Conservation (phyloP, 2,888 invertebrate genomes). For the Machimus rusticus region DNA sequence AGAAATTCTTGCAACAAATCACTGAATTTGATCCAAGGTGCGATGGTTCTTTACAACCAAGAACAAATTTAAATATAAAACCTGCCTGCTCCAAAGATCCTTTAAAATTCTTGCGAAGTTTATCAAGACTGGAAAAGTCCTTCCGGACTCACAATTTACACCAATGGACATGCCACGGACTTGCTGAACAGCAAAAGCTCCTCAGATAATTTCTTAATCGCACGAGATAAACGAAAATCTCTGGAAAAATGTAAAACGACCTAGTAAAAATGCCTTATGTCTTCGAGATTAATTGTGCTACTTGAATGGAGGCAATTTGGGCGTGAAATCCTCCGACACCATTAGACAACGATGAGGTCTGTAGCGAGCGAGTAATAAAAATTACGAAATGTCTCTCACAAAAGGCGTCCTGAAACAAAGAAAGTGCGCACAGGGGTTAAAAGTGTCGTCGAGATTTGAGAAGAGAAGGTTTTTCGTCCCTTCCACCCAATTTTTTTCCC, state of each 20-base stretch:
- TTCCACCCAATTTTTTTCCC: not conserved
- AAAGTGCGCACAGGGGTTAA: conserved; percentile 1
- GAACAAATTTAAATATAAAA: not conserved
- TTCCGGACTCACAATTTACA: not conserved
- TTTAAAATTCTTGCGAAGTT: not conserved
- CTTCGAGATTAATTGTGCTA: not conserved
- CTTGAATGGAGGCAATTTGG: conserved; percentile 4
- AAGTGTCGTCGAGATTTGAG: not conserved
- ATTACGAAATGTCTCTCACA: conserved; percentile 21
- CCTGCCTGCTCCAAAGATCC: not conserved
- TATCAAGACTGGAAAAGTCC: not conserved
- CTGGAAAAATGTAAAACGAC: not conserved
- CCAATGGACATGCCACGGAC: not conserved
- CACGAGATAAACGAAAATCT: not conserved
- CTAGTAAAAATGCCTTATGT: not conserved
- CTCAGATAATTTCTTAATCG: not conserved
- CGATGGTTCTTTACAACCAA: not conserved
- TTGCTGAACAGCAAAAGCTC: not conserved
- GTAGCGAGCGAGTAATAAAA: conserved; percentile 4
- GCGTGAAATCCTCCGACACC: not conserved
- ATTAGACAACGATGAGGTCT: not conserved
- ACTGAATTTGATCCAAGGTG: not conserved
- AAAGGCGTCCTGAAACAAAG: not conserved
- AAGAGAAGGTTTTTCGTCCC: conserved; percentile 4
- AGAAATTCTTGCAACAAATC: not conserved